These are phyloP conservation scores for Fistularia commersonii DNA, from an alignment of 2,797 vertebrate genomes.

Conservation along the genomic window DNA sequence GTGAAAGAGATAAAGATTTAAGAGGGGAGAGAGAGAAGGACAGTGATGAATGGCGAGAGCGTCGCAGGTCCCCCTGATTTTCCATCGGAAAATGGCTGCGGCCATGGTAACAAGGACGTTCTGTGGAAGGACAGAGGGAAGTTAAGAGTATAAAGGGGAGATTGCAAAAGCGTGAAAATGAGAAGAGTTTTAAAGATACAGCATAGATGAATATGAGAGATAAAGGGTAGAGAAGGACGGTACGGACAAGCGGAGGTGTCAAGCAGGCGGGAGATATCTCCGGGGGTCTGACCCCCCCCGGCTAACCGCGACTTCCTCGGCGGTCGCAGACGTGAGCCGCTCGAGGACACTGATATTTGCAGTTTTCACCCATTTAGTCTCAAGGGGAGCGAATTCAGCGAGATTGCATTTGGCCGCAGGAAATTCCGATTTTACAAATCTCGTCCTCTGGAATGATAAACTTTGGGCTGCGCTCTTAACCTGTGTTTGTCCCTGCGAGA, in stretches of 20 bases:
- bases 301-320: constrained; percentile 44
- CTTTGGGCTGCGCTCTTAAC: constrained; percentile 9
- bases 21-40: constrained; percentile 24
- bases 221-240: constrained; percentile 14
- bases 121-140: constrained; percentile 33
- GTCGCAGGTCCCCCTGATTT: constrained; percentile 34
- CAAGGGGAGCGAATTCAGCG: constrained; percentile 63
- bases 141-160: constrained; percentile 26
- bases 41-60: constrained; percentile 37
- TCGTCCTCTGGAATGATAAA: constrained; percentile 38
- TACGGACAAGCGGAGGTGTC: constrained; percentile 19
- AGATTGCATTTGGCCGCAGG: constrained; percentile 26
- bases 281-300: constrained; percentile 45
- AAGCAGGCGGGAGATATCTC: constrained; percentile 43
- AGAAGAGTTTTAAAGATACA: constrained; percentile 3
- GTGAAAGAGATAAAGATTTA: constrained; percentile 47
- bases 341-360: constrained; percentile 53
- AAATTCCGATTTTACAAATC: constrained; percentile 51
- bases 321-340: constrained; percentile 45
- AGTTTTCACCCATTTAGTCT: constrained; percentile 38
- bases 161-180: constrained; percentile 3
- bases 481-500: constrained; percentile 35
- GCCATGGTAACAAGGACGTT: constrained; percentile 52
- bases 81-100: constrained; percentile 42
- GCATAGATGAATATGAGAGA: constrained; percentile 8